Conservation (phyloP, 2,113 vertebrate species). For the Rhegmatorhina hoffmannsi region DNA sequence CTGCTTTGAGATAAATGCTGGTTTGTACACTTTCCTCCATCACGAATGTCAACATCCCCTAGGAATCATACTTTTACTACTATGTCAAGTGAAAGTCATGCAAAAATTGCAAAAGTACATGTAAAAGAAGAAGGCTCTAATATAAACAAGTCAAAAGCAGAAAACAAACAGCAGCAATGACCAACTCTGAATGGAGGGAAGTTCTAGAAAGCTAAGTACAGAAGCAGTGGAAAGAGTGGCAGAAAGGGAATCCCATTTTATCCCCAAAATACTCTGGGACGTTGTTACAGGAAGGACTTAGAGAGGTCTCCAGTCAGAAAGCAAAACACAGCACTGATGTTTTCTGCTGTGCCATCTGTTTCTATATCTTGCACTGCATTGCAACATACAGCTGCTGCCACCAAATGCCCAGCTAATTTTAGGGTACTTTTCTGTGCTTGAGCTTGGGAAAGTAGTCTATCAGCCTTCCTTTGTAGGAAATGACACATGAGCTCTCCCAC, state of each 20-base stretch:
- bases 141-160: neutral
- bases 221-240: neutral
- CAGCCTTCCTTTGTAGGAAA: neutral
- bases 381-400: conserved; percentile 45
- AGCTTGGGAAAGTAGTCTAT: neutral
- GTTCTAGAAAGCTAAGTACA: neutral
- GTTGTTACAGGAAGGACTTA: neutral
- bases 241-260: neutral
- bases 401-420: conserved; percentile 63
- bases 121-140: neutral
- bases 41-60: neutral
- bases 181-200: neutral
- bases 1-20: neutral
- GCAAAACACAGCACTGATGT: neutral
- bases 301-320: neutral
- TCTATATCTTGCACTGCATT: neutral
- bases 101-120: neutral
- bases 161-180: neutral
- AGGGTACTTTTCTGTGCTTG: neutral
- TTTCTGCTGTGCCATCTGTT: conserved; percentile 40
- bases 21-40: neutral
- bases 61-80: neutral
- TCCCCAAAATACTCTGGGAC: neutral
- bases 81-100: neutral
- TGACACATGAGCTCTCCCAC: conserved; percentile 50